Evolutionary conservation across 2,113 vertebrate species (phyloP).

Genomic region (Nycticorax nycticorax): DNA sequence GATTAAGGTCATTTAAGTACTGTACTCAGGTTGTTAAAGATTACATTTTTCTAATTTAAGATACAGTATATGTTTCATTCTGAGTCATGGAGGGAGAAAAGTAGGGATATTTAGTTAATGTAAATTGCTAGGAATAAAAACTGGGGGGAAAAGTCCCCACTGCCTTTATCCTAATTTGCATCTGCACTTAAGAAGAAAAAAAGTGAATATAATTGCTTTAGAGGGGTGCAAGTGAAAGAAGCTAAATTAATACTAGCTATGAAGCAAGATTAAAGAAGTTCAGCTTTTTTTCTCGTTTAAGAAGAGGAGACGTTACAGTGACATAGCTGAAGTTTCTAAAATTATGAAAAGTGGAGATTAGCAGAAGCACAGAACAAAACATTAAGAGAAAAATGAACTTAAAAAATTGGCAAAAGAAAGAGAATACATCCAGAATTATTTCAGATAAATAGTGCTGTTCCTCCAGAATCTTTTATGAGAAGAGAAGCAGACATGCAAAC

Average conservation of each 20-base stretch:
- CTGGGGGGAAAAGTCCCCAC: not conserved
- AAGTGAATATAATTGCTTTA: conserved; percentile 26
- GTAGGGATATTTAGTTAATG: conserved; percentile 4
- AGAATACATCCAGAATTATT: not conserved
- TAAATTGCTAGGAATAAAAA: conserved; percentile 22
- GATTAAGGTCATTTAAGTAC: not conserved
- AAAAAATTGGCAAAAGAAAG: not conserved
- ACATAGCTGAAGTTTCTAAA: conserved; percentile 19
- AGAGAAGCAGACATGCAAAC: not conserved
- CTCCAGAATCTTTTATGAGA: not conserved
- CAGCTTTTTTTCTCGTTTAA: not conserved
- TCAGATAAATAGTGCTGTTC: not conserved
- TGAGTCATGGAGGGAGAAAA: not conserved
- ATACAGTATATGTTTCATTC: not conserved
- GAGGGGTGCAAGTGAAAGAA: conserved; percentile 6
- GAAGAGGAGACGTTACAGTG: conserved; percentile 30
- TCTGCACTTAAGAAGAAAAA: conserved; percentile 26
- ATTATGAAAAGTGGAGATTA: not conserved
- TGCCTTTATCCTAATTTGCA: conserved; percentile 57
- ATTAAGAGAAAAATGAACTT: not conserved
- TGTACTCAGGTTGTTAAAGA: conserved; percentile 11
- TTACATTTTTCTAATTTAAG: conserved; percentile 38
- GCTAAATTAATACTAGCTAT: conserved; percentile 32
- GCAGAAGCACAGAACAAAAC: not conserved
- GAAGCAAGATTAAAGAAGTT: conserved; percentile 29